Conservation (phyloP, 2,888 invertebrate genomes). For the Amiota communis region DNA sequence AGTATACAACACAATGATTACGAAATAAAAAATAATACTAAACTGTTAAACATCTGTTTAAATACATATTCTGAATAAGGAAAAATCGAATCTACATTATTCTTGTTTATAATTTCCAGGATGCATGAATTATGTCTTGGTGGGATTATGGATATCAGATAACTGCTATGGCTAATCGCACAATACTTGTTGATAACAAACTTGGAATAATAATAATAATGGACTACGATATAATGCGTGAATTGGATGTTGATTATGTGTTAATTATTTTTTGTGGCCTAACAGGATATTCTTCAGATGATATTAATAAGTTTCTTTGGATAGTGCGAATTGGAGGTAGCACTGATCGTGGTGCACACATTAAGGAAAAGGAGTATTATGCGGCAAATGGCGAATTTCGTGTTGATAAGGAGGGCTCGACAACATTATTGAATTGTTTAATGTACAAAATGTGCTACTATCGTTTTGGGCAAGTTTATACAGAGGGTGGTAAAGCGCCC, state of each 20-base stretch:
- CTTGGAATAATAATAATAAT: slow-evolving; percentile 99
- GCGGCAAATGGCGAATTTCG: slow-evolving; percentile 96
- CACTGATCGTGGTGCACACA: slow-evolving; percentile 94
- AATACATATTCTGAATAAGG: too few species aligned
- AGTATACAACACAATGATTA: slow-evolving; percentile 72
- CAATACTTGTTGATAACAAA: slow-evolving; percentile 99
- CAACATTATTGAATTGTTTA: slow-evolving; percentile 92
- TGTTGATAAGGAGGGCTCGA: slow-evolving; percentile 94
- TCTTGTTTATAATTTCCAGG: slow-evolving; percentile 74
- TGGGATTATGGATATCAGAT: slow-evolving; percentile 99
- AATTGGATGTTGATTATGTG: slow-evolving; percentile 97
- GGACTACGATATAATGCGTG: slow-evolving; percentile 98
- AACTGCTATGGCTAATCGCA: slow-evolving; percentile 99
- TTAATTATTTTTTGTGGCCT: slow-evolving; percentile 99
- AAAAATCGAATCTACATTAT: not conserved
- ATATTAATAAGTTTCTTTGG: slow-evolving; percentile 99
- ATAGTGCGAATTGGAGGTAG: slow-evolving; percentile 99
- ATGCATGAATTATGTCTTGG: slow-evolving; percentile 99
- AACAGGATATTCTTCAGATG: slow-evolving; percentile 98
- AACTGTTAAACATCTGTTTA: too few species aligned
- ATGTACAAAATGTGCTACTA: slow-evolving; percentile 99
- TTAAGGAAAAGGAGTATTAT: slow-evolving; percentile 97
- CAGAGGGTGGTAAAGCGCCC: slow-evolving; percentile 94
- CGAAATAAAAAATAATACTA: slow-evolving; percentile 46
- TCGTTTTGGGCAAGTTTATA: slow-evolving; percentile 94